A percentile compares a stretch with the other conserved stretches of the same genome.
Evolutionary conservation across 2,113 vertebrate genomes (phyloP).

Genomic region (Opisthocomus hoazin): DNA sequence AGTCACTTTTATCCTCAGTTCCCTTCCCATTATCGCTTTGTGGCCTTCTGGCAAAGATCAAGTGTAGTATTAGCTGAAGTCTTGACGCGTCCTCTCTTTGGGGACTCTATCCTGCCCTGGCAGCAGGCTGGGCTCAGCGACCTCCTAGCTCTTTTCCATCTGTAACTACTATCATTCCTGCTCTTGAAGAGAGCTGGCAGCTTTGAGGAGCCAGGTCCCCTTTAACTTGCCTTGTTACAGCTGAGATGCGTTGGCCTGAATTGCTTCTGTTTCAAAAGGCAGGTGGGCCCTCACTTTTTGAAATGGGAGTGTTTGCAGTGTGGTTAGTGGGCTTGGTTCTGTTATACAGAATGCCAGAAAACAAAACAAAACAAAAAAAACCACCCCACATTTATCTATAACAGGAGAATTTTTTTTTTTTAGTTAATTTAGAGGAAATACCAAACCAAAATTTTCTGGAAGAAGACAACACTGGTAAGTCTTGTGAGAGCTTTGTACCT

Average conservation of each 20-base stretch:
- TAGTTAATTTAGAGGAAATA: neutral
- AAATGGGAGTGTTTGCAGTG: neutral
- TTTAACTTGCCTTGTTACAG: neutral
- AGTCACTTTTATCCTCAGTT: neutral
- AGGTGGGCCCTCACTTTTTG: neutral
- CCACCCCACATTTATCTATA: neutral
- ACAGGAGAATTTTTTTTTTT: neutral
- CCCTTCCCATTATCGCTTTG: neutral
- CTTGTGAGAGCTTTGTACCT: neutral
- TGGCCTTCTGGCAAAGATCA: neutral
- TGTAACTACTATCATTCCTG: neutral
- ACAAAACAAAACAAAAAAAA: too few relatives aligned
- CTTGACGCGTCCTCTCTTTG: neutral
- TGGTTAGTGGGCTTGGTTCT: accelerated
- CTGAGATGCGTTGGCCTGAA: neutral
- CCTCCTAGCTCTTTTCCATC: neutral
- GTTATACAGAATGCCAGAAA: neutral
- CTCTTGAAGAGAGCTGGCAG: neutral
- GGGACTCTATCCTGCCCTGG: neutral
- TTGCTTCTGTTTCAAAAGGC: neutral
- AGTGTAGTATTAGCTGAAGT: neutral
- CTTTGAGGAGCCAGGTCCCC: neutral
- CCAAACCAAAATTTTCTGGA: neutral
- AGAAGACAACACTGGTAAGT: neutral
- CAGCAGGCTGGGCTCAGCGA: neutral